Conservation (phyloP, 2,888 invertebrate species). For the Pollenia labialis region DNA sequence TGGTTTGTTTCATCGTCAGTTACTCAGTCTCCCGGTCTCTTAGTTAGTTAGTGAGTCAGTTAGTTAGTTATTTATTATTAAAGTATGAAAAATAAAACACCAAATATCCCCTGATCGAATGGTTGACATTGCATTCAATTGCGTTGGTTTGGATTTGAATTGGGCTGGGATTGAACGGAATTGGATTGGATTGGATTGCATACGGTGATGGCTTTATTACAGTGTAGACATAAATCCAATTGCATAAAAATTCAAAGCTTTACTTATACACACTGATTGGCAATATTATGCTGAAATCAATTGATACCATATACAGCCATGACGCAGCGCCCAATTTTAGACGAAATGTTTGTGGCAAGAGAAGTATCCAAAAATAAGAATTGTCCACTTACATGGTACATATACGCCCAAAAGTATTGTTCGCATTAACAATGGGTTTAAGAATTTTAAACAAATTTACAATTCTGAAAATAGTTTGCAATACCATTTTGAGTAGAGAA, state of each 20-base stretch:
- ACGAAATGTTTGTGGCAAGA: conserved; percentile 39
- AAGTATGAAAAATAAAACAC: conserved; percentile 25
- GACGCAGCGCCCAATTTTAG: conserved; percentile 80
- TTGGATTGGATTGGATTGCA: conserved; percentile 35
- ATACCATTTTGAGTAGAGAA: neutral
- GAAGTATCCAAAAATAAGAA: conserved; percentile 16
- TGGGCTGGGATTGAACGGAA: neutral
- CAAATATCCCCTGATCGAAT: conserved; percentile 25
- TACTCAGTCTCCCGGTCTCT: conserved; percentile 19
- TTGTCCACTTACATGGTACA: conserved; percentile 19
- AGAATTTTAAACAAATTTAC: neutral
- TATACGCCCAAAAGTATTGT: conserved; percentile 16
- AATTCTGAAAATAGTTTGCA: neutral
- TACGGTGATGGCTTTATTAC: conserved; percentile 71
- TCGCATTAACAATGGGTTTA: conserved; percentile 32
- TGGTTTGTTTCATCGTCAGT: conserved; percentile 26
- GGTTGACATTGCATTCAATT: conserved; percentile 51
- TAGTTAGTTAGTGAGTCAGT: conserved; percentile 10
- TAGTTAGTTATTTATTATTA: conserved; percentile 33
- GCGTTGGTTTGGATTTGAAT: conserved; percentile 23
- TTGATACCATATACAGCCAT: conserved; percentile 78
- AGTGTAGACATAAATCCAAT: conserved; percentile 68
- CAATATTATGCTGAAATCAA: conserved; percentile 72
- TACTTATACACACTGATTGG: conserved; percentile 70
- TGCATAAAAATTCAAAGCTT: conserved; percentile 70